Conservation (phyloP, 2,888 invertebrate species). For the Perithous albicinctus region DNA sequence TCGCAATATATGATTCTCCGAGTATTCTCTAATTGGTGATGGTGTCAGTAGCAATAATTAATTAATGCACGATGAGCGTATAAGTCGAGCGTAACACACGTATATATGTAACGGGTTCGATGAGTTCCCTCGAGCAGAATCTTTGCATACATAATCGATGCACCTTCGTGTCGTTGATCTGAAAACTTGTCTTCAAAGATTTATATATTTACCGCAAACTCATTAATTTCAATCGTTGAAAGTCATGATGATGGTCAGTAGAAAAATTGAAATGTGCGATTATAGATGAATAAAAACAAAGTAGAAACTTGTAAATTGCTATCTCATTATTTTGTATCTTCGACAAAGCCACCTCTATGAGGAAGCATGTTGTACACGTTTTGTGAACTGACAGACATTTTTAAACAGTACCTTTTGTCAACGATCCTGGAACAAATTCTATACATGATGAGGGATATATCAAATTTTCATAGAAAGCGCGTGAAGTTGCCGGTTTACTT, state of each 20-base stretch:
- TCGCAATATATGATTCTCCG: background rate
- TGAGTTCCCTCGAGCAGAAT: background rate
- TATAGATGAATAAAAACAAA: too few relatives aligned
- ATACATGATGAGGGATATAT: too few relatives aligned
- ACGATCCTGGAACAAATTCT: too few relatives aligned
- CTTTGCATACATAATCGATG: background rate
- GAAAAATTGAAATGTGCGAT: background rate
- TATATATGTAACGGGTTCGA: conserved; percentile 3
- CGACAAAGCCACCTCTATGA: too few relatives aligned
- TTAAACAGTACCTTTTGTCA: too few relatives aligned
- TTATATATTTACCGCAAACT: background rate
- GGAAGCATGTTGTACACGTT: too few relatives aligned
- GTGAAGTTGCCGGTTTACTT: background rate
- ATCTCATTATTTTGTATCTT: too few relatives aligned
- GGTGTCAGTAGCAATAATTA: background rate
- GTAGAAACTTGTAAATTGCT: too few relatives aligned
- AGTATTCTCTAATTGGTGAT: conserved; percentile 24
- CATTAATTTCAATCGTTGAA: background rate
- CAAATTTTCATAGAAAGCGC: background rate
- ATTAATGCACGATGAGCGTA: background rate
- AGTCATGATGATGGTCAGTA: background rate
- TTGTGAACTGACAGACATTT: too few relatives aligned
- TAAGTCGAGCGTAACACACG: background rate
- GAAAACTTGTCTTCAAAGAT: background rate
- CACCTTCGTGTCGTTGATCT: conserved; percentile 12